phyloP scores from a whole-genome alignment of 2,888 invertebrate species.

The Parasteatoda lunata region DNA sequence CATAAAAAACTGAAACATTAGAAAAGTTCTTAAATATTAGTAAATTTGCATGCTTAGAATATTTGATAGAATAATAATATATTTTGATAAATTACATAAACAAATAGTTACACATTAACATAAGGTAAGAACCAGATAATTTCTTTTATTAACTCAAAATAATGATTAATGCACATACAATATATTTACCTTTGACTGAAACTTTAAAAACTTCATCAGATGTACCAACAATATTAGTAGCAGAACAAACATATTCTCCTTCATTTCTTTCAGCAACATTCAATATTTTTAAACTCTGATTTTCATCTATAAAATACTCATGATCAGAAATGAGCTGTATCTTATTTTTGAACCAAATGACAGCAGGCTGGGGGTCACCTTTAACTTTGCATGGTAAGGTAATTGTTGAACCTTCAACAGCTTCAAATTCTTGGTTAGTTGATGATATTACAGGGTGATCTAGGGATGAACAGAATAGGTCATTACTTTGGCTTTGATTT shows the following conservation, averaged over 20 bases:
- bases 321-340: conserved; percentile 37
- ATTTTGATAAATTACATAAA: too few species aligned
- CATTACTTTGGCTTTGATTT: too few species aligned
- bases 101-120: too few species aligned
- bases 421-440: conserved; percentile 39
- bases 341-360: conserved; percentile 73
- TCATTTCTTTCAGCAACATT: conserved; percentile 68
- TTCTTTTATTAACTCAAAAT: too few species aligned
- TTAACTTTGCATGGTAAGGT: conserved; percentile 74
- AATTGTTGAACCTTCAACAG: conserved; percentile 26
- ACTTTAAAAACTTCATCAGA: conserved; percentile 58
- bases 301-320: conserved; percentile 11
- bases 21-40: too few species aligned
- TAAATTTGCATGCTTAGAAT: too few species aligned
- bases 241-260: conserved; percentile 75
- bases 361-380: conserved; percentile 77
- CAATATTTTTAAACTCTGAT: conserved; percentile 44
- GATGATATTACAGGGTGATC: conserved; percentile 50
- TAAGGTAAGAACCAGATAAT: too few species aligned
- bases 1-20: too few species aligned
- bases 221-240: conserved; percentile 74
- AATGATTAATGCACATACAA: too few species aligned
- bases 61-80: too few species aligned
- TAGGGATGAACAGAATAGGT: not conserved
- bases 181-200: conserved; percentile 40